Evolutionary conservation across 2,888 invertebrate genomes (phyloP).

Genomic region (Didymodactylos carnosus): DNA sequence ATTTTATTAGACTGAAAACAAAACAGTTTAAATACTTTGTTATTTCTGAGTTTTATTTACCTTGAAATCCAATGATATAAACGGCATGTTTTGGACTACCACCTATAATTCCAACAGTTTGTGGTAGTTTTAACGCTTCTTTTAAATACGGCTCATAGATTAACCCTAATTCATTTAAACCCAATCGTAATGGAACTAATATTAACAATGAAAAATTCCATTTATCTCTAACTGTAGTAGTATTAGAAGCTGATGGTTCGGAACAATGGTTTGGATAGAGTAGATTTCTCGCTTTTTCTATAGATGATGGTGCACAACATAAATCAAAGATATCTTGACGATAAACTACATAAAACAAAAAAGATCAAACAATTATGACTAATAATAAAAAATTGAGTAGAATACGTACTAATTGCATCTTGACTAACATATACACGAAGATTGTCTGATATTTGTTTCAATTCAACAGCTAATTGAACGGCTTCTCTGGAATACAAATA

Average conservation of each 20-base stretch:
- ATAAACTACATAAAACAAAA: neutral
- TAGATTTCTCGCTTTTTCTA: neutral
- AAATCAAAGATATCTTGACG: neutral
- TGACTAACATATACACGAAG: neutral
- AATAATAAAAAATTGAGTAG: neutral
- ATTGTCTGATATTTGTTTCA: neutral
- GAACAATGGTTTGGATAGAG: too few species aligned
- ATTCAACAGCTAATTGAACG: neutral
- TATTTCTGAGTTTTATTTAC: slow-evolving; percentile 53
- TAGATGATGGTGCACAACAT: neutral
- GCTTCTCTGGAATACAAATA: too few species aligned
- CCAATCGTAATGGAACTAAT: slow-evolving; percentile 62
- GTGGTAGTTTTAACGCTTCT: slow-evolving; percentile 54
- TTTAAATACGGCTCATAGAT: slow-evolving; percentile 64
- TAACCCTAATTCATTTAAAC: slow-evolving; percentile 63
- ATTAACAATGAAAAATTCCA: slow-evolving; percentile 43
- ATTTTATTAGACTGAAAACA: too few species aligned
- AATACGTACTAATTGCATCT: neutral
- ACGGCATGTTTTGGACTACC: slow-evolving; percentile 76
- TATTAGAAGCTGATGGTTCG: neutral
- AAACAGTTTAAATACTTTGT: too few species aligned
- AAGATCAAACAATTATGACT: neutral
- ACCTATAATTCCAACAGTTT: slow-evolving; percentile 73
- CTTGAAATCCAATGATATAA: slow-evolving; percentile 76
- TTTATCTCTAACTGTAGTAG: neutral